Evolutionary conservation across 2,113 vertebrate genomes (phyloP).

Genomic region (Megaptera novaeangliae): DNA sequence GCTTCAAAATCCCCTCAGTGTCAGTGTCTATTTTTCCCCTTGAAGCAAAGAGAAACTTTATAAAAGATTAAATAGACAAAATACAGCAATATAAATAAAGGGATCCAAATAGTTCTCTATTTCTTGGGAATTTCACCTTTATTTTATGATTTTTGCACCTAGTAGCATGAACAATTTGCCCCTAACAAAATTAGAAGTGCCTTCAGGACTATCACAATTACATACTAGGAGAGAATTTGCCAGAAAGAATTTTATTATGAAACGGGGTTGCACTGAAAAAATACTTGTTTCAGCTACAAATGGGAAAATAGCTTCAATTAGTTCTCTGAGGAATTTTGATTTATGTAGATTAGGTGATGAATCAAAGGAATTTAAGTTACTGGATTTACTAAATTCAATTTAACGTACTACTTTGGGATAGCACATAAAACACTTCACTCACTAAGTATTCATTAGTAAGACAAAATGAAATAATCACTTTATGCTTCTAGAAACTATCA

Average conservation of each 20-base stretch:
- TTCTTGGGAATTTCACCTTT: constrained; percentile 33
- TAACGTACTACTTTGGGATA: constrained; percentile 48
- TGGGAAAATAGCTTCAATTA: constrained; percentile 65
- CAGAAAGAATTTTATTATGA: constrained; percentile 62
- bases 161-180: neutral
- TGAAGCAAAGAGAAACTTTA: constrained; percentile 42
- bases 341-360: constrained; percentile 65
- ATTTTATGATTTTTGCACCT: constrained; percentile 43
- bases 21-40: neutral
- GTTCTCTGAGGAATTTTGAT: constrained; percentile 64
- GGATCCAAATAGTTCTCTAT: constrained; percentile 1
- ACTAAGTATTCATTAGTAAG: constrained; percentile 56
- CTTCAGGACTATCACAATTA: constrained; percentile 48
- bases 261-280: constrained; percentile 42
- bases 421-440: constrained; percentile 13
- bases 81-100: constrained; percentile 12
- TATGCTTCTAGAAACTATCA: constrained; percentile 24
- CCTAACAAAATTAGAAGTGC: constrained; percentile 59
- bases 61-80: constrained; percentile 63
- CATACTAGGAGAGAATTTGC: constrained; percentile 47
- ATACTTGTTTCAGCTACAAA: constrained; percentile 58
- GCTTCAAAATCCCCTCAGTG: neutral
- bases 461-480: constrained; percentile 60
- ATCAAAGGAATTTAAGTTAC: constrained; percentile 57
- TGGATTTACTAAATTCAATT: constrained; percentile 65